Base-by-base conservation (phyloP, 1,140 invertebrate genomes). In the Sogatella furcifera region DNA sequence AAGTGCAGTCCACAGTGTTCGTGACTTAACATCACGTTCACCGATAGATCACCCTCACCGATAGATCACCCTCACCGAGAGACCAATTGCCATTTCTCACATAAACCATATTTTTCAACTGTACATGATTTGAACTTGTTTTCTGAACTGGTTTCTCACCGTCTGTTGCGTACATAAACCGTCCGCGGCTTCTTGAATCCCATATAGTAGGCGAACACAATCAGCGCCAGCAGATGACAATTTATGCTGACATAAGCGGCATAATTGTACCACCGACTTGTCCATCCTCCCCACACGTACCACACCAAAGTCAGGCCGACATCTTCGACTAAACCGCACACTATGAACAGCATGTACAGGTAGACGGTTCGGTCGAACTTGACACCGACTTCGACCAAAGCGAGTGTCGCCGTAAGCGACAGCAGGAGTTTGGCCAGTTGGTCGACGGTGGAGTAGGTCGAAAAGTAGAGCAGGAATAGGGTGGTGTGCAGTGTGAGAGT, bases 371-470 rank as follows among this genome's bases (percentile, higher is more conserved):
- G 43, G 8, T 60, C 14, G 52, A 65, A 66, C 13, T 49, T 60
- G 19, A 66, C 52, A 11, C 59, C 46, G 0, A 67, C 64, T 61
- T 67, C 66, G 14, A 67, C 24, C 3, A 66, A 28, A 14, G 44
- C 59, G 19, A 66, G 62, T 15, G 62, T 57, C 28, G 44, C 57
- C 14, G 63, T 38, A 42, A 57, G 56, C 2, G 60, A 17, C 1
- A 66, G 17, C 13, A 60, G 28, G 13, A 65, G 3, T 57, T 65
- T 65, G 6, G 38, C 24, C 42, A 55, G 24, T 24, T 19, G 8
- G 14, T 58, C 21, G 19, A 61, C 22, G 13, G 59, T n/a, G 41
- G 52, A 38, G 11, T 38, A 55, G 8, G 21, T 46, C 17, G 61
- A 44, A 19, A 59, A 53, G 42, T 67, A 67, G 42, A 62, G 13